These are phyloP conservation scores for Pseudotriccus pelzelni DNA, from an alignment of 2,797 vertebrate species.

Conservation along the genomic window DNA sequence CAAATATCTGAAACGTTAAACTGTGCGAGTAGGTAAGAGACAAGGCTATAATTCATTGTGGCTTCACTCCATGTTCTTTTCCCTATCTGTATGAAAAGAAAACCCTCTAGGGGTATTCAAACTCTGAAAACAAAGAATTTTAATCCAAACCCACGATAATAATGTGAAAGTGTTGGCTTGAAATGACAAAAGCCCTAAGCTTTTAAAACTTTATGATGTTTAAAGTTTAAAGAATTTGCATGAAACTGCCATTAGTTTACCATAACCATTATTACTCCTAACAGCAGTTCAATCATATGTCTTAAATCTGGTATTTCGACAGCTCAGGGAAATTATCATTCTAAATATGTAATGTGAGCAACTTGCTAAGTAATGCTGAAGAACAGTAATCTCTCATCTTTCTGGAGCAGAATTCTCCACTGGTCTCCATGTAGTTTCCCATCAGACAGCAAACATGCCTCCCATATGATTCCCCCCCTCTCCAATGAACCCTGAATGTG, in stretches of 20 bases:
- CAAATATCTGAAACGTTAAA: background rate
- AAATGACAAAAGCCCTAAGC: conserved; percentile 33
- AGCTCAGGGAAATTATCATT: conserved; percentile 34
- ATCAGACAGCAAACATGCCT: background rate
- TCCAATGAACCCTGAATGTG: background rate
- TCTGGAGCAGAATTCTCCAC: background rate
- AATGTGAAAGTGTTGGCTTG: background rate
- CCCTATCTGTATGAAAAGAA: background rate
- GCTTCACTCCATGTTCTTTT: background rate
- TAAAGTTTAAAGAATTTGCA: conserved; percentile 55
- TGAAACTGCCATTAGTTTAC: conserved; percentile 52
- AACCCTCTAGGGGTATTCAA: background rate
- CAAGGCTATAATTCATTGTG: conserved; percentile 7
- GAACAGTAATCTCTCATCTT: background rate
- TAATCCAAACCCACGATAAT: conserved; percentile 4
- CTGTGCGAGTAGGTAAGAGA: background rate
- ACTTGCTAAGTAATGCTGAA: conserved; percentile 15
- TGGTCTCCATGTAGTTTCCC: background rate
- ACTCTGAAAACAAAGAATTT: conserved; percentile 2
- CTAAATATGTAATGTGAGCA: conserved; percentile 12
- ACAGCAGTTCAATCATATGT: conserved; percentile 26
- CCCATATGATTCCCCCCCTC: background rate
- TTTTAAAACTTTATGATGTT: conserved; percentile 31
- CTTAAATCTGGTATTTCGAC: conserved; percentile 32
- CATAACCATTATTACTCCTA: conserved; percentile 37